Evolutionary conservation across 1,140 invertebrate species (phyloP), one percentile per base, ranked within the genome.

Genomic region (Cotesia glomerata): DNA sequence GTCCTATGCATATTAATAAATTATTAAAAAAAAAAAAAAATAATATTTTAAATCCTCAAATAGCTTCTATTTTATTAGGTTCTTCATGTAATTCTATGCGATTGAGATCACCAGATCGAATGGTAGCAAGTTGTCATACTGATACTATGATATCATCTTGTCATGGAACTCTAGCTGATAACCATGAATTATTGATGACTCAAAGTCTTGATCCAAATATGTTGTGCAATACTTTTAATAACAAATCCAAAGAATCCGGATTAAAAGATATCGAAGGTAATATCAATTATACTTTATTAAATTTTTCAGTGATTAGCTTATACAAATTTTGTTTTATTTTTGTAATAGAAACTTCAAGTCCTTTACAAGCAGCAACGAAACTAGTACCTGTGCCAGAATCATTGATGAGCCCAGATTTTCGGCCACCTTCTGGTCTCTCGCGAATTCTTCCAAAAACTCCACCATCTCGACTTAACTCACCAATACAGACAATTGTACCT

Each of bases 311-410:
- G 16, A 11, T 52, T 67, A 36, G 35, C n/a, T 56, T 14, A 49
- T 26, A n/a, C 3, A 56, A 9, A 5, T 14, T 45, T 13, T 69
- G 16, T 56, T 75, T 56, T 59, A 5, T 0, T 73, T 72, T 72
- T 61, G 58, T 78, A 77, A 1, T 66, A 85, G 84, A 85, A 76
- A 84, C 81, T 69, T 83, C 85, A 61, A 92, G 91, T 77, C 92
- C 93, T 2, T 80, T 95, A 63, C 92, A 93, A 80, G 93, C 93
- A 51, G 92, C 94, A 52, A 93, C 93, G 0, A 95, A 94, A 85
- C 91, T 95, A 86, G 92, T 96, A 1, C 94, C 94, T 3, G 93
- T 95, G 45, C 94, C 94, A 7, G 94, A 96, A 80, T 93, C 93
- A 0, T 85, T 95, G 0, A 94, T 95, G 91, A 95, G 93, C 83